phyloP scores from a whole-genome alignment of 1,140 invertebrate genomes.

The Drusus annulatus region DNA sequence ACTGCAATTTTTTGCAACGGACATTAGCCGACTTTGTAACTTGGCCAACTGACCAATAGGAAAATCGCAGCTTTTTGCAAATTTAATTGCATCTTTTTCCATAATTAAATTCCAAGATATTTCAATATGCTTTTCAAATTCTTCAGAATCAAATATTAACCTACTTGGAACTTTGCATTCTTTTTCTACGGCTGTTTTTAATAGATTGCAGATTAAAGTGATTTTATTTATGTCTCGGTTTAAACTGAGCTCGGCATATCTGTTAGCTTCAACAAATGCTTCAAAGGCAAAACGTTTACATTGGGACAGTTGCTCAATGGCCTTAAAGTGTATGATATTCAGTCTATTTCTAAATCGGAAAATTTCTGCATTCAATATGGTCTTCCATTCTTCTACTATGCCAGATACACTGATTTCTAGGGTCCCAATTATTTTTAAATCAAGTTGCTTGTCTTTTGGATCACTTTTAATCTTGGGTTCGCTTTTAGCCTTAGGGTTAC shows the following conservation, averaged over 20 bases:
- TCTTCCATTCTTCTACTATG: conserved; percentile 19
- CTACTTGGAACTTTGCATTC: conserved; percentile 4
- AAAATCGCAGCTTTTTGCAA: conserved; percentile 26
- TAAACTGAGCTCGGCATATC: not conserved
- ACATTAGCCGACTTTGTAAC: conserved; percentile 20
- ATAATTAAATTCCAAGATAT: conserved; percentile 23
- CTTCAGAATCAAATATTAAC: conserved; percentile 2
- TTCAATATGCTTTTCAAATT: conserved; percentile 16
- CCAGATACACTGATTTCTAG: not conserved
- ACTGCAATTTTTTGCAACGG: conserved; percentile 38
- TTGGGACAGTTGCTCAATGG: not conserved
- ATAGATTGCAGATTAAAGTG: conserved; percentile 3
- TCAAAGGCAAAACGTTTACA: conserved; percentile 16
- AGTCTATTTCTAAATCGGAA: conserved; percentile 22
- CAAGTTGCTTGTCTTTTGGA: not conserved
- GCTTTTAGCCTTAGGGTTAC: not conserved
- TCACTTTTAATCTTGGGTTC: not conserved
- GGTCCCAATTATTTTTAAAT: not conserved
- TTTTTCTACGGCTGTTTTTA: conserved; percentile 28
- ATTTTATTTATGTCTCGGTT: conserved; percentile 19
- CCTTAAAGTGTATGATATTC: conserved; percentile 21
- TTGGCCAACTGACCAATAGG: conserved; percentile 29
- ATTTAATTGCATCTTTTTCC: conserved; percentile 15
- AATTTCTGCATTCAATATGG: conserved; percentile 19
- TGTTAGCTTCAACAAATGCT: not conserved